A percentile compares a stretch with the other conserved stretches of the same genome.
Conservation (phyloP, 2,888 invertebrate species). For the Cheilosia vulpina region DNA sequence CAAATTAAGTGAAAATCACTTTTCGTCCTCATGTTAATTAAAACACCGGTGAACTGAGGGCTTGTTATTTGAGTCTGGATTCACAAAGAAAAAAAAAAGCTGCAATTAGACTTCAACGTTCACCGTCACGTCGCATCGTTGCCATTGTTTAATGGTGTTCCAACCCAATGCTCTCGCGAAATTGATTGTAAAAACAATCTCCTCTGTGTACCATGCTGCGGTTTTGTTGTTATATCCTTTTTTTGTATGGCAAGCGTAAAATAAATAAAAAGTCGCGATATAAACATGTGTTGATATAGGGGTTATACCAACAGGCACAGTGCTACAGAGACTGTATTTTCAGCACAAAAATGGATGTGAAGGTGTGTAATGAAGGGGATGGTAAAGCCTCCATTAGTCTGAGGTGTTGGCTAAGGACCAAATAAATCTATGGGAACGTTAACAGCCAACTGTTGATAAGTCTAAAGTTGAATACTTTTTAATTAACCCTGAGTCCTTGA, state of each 20-base stretch:
- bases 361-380: neutral
- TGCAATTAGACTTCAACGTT: neutral
- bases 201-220: neutral
- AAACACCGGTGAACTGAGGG: neutral
- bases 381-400: neutral
- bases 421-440: neutral
- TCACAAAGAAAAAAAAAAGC: neutral
- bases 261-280: neutral
- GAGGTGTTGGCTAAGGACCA: neutral
- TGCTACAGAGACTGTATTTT: neutral
- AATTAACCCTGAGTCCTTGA: neutral
- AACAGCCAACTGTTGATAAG: neutral
- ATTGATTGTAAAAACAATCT: constrained; percentile 14
- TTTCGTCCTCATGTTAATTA: neutral
- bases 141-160: constrained; percentile 12
- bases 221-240: constrained; percentile 2
- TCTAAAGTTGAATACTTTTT: neutral
- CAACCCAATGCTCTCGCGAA: constrained; percentile 4
- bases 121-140: constrained; percentile 11
- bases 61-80: neutral
- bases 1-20: too few relatives aligned
- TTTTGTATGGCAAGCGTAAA: neutral
- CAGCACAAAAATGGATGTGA: too few relatives aligned
- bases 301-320: neutral
- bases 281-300: neutral